Evolutionary conservation across 1,140 invertebrate genomes (phyloP), one percentile per base, ranked within the genome.

Genomic region (Teleopsis dalmanni): DNA sequence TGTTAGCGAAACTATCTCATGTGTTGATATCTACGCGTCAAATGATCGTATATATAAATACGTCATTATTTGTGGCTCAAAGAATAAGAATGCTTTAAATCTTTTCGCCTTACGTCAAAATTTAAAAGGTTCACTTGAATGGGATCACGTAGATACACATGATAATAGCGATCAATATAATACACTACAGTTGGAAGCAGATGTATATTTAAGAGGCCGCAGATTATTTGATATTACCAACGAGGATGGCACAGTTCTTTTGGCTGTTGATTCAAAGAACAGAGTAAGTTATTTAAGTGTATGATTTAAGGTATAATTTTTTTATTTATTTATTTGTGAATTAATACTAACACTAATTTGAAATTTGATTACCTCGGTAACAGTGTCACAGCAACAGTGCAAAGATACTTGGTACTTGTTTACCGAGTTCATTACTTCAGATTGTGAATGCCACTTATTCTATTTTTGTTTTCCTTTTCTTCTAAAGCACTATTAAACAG

Each of bases 1-100:
- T 51, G 52, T 69, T 16, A 68, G 65, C 42, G 65, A 69, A 16
- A 48, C 51, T 6, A 64, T 69, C 26, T 43, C 52, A 3, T 64
- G 62, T 23, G 46, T 69, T 26, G 65, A 69, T 48, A 50, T 66
- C 5, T 66, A 58, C 25, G 43, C 58, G 35, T 22, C 65, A 2
- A 43, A 21, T 9, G 51, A 57, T 38, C 41, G 56, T 3, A 41
- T 47, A 3, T 56, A 48, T 21, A 62, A 68, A 47, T 66, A 66
- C 18, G 56, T 69, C 16, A 52, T 69, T 4, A 29, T 66, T 0
- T 66, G 62, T 16, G 65, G 63, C 2, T 53, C 53, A 11, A 44
- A 51, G 14, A 50, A 56, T 1, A 59, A 53, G 29, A 44, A 55
- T 26, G 27, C 65, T 5, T 27, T 69, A 1, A 52, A 66, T 43